These are phyloP conservation scores for Phainopepla nitens DNA, from an alignment of 2,113 vertebrate species.

Conservation along the genomic window DNA sequence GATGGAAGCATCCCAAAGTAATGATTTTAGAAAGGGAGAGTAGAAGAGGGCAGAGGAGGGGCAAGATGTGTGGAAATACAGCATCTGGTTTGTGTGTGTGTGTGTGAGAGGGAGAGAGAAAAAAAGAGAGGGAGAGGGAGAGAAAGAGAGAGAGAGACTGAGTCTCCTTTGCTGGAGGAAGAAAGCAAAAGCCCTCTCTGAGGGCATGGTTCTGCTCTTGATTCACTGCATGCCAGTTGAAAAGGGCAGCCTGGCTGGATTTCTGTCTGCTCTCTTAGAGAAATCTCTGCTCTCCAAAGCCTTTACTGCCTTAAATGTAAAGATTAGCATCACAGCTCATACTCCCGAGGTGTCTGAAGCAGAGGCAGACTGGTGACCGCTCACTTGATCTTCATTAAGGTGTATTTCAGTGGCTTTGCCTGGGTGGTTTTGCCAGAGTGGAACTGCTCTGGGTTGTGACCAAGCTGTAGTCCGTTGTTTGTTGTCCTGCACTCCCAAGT, in stretches of 20 bases:
- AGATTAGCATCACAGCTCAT: background rate
- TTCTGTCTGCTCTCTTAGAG: background rate
- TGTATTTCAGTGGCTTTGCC: background rate
- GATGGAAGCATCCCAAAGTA: background rate
- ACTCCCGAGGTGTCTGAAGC: background rate
- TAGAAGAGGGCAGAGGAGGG: background rate
- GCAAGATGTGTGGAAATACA: background rate
- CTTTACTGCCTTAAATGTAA: background rate
- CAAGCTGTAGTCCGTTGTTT: background rate
- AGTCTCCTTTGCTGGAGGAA: background rate
- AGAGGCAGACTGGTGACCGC: background rate
- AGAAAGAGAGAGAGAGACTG: background rate
- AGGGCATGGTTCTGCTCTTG: background rate
- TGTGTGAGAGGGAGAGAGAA: no score
- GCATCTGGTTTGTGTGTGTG: background rate
- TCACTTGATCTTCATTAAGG: background rate
- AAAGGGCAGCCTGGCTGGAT: background rate
- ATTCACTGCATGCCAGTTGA: background rate
- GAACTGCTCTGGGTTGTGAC: background rate
- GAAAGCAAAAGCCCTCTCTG: background rate
- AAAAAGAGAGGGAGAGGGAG: background rate
- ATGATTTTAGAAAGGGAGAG: background rate
- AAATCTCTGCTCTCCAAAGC: background rate
- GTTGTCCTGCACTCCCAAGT: accelerated
- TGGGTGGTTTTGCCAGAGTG: background rate